phyloP scores from a whole-genome alignment of 1,140 invertebrate genomes.

The Drosophila mauritiana region DNA sequence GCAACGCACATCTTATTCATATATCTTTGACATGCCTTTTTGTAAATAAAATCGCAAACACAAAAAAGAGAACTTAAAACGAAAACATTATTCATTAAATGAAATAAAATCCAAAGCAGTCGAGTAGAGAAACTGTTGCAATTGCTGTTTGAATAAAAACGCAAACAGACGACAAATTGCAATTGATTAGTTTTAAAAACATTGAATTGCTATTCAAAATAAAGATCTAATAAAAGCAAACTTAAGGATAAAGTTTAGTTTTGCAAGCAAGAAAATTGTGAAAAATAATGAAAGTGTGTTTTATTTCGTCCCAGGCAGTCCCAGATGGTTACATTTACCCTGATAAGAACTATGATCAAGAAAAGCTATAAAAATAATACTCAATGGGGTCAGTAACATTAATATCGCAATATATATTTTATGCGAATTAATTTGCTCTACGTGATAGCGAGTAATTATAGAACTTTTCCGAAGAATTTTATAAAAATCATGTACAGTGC shows the following conservation, averaged over 20 bases:
- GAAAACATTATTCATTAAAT: constrained; percentile 73
- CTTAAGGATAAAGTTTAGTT: constrained; percentile 72
- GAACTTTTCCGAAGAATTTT: too few relatives aligned
- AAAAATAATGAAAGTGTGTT: constrained; percentile 34
- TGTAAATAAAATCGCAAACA: constrained; percentile 74
- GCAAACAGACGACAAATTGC: constrained; percentile 42
- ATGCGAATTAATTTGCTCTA: too few relatives aligned
- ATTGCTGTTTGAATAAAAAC: constrained; percentile 35
- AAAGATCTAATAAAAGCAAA: constrained; percentile 65
- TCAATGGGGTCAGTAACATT: too few relatives aligned
- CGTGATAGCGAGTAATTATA: too few relatives aligned
- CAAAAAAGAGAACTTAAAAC: constrained; percentile 49
- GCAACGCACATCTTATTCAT: constrained; percentile 53
- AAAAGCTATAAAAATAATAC: too few relatives aligned
- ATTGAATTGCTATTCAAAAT: constrained; percentile 67
- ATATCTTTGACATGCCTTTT: constrained; percentile 59
- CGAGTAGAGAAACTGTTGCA: constrained; percentile 52
- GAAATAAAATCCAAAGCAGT: constrained; percentile 66
- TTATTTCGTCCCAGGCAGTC: constrained; percentile 1
- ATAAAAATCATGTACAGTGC: too few relatives aligned
- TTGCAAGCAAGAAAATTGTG: constrained; percentile 66
- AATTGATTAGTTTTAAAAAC: constrained; percentile 76
- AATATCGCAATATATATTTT: too few relatives aligned
- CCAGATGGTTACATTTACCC: too few relatives aligned
- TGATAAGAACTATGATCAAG: too few relatives aligned